These are phyloP conservation scores for Caenorhabditis sp. DNA, from an alignment of 2,888 invertebrate genomes.

Conservation along the genomic window DNA sequence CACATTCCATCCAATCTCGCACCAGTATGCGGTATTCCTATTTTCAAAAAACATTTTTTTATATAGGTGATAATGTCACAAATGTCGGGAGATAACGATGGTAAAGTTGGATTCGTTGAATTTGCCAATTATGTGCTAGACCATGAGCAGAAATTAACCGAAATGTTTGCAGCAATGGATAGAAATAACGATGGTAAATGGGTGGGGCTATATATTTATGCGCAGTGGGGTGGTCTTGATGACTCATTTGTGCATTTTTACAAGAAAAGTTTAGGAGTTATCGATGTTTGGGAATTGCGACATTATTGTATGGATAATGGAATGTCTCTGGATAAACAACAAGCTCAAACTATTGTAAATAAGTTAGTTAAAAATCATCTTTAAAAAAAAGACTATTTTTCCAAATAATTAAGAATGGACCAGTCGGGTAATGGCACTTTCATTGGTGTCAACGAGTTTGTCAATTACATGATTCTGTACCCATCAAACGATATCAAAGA, in stretches of 20 bases:
- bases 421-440: conserved; percentile 34
- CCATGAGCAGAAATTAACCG: conserved; percentile 90
- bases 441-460: conserved; percentile 82
- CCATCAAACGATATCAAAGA: conserved; percentile 90
- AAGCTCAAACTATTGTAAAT: conserved; percentile 86
- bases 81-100: conserved; percentile 31
- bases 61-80: conserved; percentile 18
- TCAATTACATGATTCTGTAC: conserved; percentile 90
- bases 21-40: conserved; percentile 41
- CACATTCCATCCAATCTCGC: conserved; percentile 63
- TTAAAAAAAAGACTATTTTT: conserved; percentile 13
- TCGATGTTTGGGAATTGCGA: conserved; percentile 84
- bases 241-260: too few relatives aligned
- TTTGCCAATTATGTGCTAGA: conserved; percentile 93
- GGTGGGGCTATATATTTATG: conserved; percentile 51
- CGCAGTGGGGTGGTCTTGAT: too few relatives aligned
- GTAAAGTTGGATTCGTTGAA: conserved; percentile 75
- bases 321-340: conserved; percentile 83
- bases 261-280: conserved; percentile 70
- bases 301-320: conserved; percentile 90
- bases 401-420: conserved; percentile 87
- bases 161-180: conserved; percentile 92
- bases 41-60: not conserved
- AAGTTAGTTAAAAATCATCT: conserved; percentile 77
- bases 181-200: conserved; percentile 91